Conservation (phyloP, 2,888 invertebrate species). For the Tinea trinotella region DNA sequence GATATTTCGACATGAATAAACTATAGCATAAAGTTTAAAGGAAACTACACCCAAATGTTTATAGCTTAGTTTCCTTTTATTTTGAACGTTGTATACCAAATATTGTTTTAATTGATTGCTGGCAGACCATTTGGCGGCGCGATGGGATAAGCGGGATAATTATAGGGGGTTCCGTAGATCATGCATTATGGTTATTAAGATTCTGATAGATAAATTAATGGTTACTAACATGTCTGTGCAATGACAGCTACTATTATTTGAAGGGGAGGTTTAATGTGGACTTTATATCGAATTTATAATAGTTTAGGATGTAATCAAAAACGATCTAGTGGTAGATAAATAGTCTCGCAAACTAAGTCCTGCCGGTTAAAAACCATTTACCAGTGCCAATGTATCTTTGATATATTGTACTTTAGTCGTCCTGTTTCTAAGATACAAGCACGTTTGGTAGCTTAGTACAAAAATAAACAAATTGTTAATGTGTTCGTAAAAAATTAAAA, state of each 20-base stretch:
- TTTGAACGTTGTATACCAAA: constrained; percentile 61
- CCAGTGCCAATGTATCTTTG: no score
- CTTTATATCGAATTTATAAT: not conserved
- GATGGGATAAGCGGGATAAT: constrained; percentile 41
- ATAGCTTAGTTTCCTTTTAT: constrained; percentile 61
- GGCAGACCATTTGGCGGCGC: constrained; percentile 62
- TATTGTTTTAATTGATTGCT: constrained; percentile 71
- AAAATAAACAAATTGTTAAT: no score
- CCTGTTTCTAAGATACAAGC: no score
- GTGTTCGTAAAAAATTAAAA: no score
- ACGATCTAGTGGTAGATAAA: no score
- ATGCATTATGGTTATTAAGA: constrained; percentile 6
- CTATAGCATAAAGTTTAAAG: constrained; percentile 25
- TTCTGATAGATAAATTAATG: constrained; percentile 8
- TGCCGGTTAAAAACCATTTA: no score
- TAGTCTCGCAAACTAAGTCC: no score
- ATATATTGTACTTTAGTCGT: no score
- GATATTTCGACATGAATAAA: no score
- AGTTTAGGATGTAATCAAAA: no score
- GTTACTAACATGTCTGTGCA: not conserved
- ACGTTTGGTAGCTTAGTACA: no score
- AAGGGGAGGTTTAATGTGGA: not conserved
- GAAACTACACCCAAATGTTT: constrained; percentile 55
- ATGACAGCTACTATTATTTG: constrained; percentile 15
- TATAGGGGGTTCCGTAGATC: constrained; percentile 37